phyloP scores from a whole-genome alignment of 2,888 invertebrate genomes.

The Stenurella melanura region DNA sequence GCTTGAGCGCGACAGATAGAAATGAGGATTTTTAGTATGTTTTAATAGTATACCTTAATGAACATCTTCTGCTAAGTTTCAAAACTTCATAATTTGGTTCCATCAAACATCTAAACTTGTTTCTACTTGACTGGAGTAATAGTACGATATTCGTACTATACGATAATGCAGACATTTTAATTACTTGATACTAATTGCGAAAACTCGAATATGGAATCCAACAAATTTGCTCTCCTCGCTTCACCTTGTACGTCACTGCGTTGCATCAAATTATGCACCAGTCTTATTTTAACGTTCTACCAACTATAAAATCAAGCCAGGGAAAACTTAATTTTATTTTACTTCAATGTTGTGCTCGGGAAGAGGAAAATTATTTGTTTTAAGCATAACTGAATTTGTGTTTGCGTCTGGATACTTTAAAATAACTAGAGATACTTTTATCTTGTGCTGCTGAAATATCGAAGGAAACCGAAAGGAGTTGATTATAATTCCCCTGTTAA shows the following conservation, averaged over 20 bases:
- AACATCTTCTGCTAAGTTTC: too few species aligned
- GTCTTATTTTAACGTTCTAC: background rate
- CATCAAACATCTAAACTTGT: too few species aligned
- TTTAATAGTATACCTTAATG: too few species aligned
- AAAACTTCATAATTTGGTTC: too few species aligned
- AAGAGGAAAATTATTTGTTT: slow-evolving; percentile 1
- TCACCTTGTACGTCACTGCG: background rate
- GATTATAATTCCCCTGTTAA: too few species aligned
- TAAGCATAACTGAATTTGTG: background rate
- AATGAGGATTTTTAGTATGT: too few species aligned
- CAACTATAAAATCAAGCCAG: background rate
- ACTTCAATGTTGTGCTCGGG: background rate
- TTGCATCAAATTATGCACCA: slow-evolving; percentile 1
- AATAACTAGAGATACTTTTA: background rate
- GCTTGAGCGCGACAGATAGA: too few species aligned
- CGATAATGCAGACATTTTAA: background rate
- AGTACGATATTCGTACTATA: too few species aligned
- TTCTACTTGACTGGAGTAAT: too few species aligned
- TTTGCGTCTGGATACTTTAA: background rate
- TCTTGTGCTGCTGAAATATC: background rate
- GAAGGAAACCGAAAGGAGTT: background rate
- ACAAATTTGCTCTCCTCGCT: background rate
- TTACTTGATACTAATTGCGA: background rate
- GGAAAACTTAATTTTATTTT: slow-evolving; percentile 6
- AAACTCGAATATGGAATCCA: background rate